Conservation (phyloP, 2,113 vertebrate genomes). For the Erpornis zantholeuca region DNA sequence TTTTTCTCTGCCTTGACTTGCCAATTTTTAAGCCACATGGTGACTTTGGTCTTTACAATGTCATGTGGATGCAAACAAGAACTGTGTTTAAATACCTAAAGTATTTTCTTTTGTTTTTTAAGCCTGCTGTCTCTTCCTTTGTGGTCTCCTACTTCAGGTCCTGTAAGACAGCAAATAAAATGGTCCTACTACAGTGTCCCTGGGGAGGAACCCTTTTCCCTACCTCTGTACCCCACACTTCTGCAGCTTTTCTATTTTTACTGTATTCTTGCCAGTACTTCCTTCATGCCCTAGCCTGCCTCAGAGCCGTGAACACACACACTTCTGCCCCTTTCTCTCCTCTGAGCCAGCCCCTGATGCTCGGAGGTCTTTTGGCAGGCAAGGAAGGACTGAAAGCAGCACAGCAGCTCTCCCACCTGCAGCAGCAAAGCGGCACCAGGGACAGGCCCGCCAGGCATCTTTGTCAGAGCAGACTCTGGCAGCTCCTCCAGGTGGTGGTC, state of each 20-base stretch:
- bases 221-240: not conserved
- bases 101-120: not conserved
- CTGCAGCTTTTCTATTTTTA: not conserved
- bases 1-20: not conserved
- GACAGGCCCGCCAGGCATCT: not conserved
- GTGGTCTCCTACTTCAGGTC: not conserved
- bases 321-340: not conserved
- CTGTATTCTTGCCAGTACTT: not conserved
- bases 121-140: not conserved
- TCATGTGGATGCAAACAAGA: not conserved
- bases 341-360: not conserved
- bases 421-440: not conserved
- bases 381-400: not conserved
- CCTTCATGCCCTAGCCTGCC: not conserved
- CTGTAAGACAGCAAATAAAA: not conserved
- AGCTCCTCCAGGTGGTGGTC: accelerated
- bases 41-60: not conserved
- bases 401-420: not conserved
- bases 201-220: not conserved
- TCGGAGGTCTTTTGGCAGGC: not conserved
- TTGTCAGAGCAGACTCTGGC: not conserved
- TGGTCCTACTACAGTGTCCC: too few relatives aligned
- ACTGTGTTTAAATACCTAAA: not conserved
- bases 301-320: not conserved
- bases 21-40: not conserved